phyloP scores from a whole-genome alignment of 2,797 vertebrate species.

The Myiotriccus ornatus region DNA sequence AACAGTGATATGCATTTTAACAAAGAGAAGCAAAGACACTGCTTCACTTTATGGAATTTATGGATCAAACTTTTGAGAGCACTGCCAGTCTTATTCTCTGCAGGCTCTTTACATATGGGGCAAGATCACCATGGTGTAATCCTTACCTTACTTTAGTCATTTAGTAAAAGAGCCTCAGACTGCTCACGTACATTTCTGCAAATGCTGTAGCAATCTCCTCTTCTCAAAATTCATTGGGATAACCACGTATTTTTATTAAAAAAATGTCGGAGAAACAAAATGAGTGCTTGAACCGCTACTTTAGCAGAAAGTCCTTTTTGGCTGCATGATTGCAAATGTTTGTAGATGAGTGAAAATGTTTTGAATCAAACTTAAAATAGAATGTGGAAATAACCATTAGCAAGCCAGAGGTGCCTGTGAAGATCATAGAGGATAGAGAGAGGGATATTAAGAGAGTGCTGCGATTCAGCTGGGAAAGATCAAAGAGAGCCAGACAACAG shows the following conservation, averaged over 20 bases:
- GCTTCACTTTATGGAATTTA: background rate
- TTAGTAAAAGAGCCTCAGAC: background rate
- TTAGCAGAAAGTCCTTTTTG: background rate
- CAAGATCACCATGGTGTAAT: background rate
- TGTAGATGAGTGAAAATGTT: background rate
- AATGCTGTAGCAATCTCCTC: background rate
- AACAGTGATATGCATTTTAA: background rate
- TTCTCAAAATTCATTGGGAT: background rate
- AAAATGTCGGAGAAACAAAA: background rate
- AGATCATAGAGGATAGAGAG: background rate
- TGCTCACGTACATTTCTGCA: background rate
- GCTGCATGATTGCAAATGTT: background rate
- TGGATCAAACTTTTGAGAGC: background rate
- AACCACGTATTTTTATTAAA: background rate
- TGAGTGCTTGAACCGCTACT: background rate
- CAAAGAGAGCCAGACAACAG: constrained; percentile 51
- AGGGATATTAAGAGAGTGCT: constrained; percentile 9
- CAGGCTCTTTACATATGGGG: background rate
- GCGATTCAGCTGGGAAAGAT: constrained; percentile 34
- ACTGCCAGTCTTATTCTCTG: background rate
- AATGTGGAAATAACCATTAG: constrained; percentile 28
- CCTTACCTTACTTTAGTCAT: background rate
- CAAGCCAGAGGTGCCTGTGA: constrained; percentile 10
- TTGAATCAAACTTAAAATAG: constrained; percentile 1
- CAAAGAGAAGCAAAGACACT: background rate